phyloP scores from a whole-genome alignment of 2,797 vertebrate species.

The Lepilemur ruficaudatus region DNA sequence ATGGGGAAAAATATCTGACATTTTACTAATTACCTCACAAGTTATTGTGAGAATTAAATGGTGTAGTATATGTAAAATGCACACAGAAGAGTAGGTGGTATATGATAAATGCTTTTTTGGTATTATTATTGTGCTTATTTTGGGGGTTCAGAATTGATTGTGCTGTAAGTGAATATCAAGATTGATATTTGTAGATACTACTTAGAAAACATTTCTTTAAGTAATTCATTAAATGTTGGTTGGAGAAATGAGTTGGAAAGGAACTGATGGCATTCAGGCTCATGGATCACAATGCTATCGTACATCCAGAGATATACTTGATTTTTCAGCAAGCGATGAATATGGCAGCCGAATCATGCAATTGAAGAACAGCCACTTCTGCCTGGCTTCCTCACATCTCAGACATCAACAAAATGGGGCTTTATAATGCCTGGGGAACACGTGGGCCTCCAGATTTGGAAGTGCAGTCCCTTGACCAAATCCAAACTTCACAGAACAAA shows the following conservation, averaged over 20 bases:
- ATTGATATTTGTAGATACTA: not conserved
- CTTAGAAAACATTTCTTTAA: not conserved
- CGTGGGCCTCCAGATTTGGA: not conserved
- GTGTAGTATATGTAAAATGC: not conserved
- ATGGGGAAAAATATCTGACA: not conserved
- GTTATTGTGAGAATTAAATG: not conserved
- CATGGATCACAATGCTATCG: not conserved
- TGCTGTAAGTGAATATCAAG: not conserved
- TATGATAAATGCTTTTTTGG: not conserved
- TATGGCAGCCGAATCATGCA: not conserved
- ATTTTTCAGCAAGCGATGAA: not conserved
- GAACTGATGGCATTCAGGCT: not conserved
- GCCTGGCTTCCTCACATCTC: not conserved
- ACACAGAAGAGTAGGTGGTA: not conserved
- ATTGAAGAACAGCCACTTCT: not conserved
- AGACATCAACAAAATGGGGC: not conserved
- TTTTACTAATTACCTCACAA: not conserved
- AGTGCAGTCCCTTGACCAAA: not conserved
- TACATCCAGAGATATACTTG: not conserved
- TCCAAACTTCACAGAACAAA: not conserved
- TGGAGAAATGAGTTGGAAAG: not conserved
- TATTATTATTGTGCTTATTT: not conserved
- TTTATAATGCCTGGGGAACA: not conserved
- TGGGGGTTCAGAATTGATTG: not conserved
- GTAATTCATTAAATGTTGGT: not conserved